Percentiles rank a stretch among this genome's conserved stretches.
Evolutionary conservation across 2,113 vertebrate genomes (phyloP).

Genomic region (Pseudorhombus dupliciocellatus): DNA sequence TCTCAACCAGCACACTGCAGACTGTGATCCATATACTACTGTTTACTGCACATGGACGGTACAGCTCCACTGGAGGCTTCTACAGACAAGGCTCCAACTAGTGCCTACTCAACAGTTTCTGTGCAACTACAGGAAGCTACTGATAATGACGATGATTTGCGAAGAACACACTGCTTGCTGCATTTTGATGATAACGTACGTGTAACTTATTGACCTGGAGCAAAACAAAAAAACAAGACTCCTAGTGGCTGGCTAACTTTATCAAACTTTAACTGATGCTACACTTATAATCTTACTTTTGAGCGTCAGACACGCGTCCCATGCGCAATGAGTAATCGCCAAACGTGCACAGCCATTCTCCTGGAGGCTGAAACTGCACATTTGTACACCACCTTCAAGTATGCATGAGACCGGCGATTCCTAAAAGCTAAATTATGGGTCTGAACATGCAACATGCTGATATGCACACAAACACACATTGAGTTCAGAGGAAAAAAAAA

Average conservation of each 20-base stretch:
- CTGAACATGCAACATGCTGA: neutral
- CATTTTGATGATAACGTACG: conserved; percentile 33
- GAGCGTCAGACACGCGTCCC: neutral
- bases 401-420: conserved; percentile 5
- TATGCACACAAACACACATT: conserved; percentile 9
- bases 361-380: neutral
- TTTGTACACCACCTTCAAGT: conserved; percentile 2
- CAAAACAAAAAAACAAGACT: conserved; percentile 25
- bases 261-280: neutral
- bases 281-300: neutral
- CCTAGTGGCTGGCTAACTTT: conserved; percentile 42
- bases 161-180: conserved; percentile 36
- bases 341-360: neutral
- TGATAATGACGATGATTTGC: conserved; percentile 20
- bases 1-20: conserved; percentile 67
- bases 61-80: conserved; percentile 56
- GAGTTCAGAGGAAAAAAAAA: conserved; percentile 10
- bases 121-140: conserved; percentile 34
- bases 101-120: conserved; percentile 59
- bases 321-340: neutral
- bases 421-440: conserved; percentile 9
- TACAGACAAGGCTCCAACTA: conserved; percentile 39
- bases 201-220: neutral
- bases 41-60: conserved; percentile 56
- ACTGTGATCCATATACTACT: conserved; percentile 62